Evolutionary conservation across 92 coral and sea anemone genomes (phyloP), one percentile per base, ranked within the genome.

Genomic region (Blastomussa wellsi): DNA sequence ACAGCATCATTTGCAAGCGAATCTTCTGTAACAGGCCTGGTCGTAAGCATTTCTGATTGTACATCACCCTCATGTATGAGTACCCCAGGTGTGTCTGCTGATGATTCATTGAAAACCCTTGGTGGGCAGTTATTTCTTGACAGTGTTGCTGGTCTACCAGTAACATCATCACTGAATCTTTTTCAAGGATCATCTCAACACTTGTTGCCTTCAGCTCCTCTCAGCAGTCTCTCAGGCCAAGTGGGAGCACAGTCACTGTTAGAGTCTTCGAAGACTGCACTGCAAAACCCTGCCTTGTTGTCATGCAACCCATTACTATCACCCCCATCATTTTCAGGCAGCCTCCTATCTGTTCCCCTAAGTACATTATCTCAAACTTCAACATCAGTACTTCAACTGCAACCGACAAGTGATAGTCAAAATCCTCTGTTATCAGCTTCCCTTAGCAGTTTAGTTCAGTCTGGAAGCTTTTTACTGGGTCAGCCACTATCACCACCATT

Each of bases 171-270:
- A 15, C 26, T 41, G 36, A 52, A 20, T 64, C 68, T 32, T 70
- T 64, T 80, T 24, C 84, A 28, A 47, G 36, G 55, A 17, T 38
- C 76, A 26, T 65, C 76, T 35, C 65, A 47, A 38, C 42, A 32
- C 62, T 26, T 57, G 3, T 2, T 52, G 39, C 81, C 66, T 84
- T 74, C 81, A 59, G 71, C 71, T 12, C 77, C 85, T n/a, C 80
- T 75, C 65, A 83, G 78, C 32, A 52, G 86, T 14, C 86, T 82
- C 28, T 74, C 87, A 4, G 87, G 51, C 47, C 60, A 81, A n/a
- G 29, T 19, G 22, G 66, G 24, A 59, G 17, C 70, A 57, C 22
- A 32, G 0, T 74, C 79, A 11, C 62, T 82, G 29, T 24, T 41
- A 44, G 86, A 35, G 42, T 51, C 28, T 41, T 52, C 39, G 4